Base-by-base conservation (phyloP, 2,888 invertebrate species). In the Meta bourneti region DNA sequence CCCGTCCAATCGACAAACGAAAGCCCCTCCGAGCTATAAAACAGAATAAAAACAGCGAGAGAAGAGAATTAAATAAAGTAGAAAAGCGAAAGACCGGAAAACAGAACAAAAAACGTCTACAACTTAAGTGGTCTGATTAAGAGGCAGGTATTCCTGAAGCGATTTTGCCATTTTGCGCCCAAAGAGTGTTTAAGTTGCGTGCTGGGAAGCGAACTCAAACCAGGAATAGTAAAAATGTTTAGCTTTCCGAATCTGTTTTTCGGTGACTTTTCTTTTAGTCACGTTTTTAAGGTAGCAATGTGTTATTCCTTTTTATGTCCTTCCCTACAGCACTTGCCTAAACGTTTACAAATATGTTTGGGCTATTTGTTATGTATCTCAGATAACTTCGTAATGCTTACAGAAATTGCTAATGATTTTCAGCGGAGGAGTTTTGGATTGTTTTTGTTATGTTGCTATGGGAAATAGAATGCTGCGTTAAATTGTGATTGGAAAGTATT, bases 81-180 rank as follows among this genome's bases (percentile, higher is more conserved):
- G 79, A 52, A 70, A 80, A 87, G 79, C 71, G 80, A 69, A 54
- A 87, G 72, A 72, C 54, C 70, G 87, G 87, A 80, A 79, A 80
- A 80, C 34, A 79, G 79, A 11, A 61, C 13, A 80, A 80, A 72
- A 78, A 71, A 71, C n/a, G 71, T n/a, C 70, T 69, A 78, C 77
- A 86, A 87, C 79, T 87, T 87, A 87, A 87, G 87, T 79, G 72
- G 49, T 16, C 79, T 87, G 79, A 87, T 87, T 87, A 87, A 72
- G 80, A 72, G 87, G 71, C 87, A 87, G 87, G 87, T 87, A 87
- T 87, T 79, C 80, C 72, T 51, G 69, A 34, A 72, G 70, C 79
- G 52, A 78, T 79, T 61, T 80, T n/a, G 52, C 49, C 19, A 34
- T n/a, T 79, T 71, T 51, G 69, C 48, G 48, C 49, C 82, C 51